Evolutionary conservation across 2,888 invertebrate genomes (phyloP), one percentile per base, ranked within the genome.

Genomic region (Andrena minutula): DNA sequence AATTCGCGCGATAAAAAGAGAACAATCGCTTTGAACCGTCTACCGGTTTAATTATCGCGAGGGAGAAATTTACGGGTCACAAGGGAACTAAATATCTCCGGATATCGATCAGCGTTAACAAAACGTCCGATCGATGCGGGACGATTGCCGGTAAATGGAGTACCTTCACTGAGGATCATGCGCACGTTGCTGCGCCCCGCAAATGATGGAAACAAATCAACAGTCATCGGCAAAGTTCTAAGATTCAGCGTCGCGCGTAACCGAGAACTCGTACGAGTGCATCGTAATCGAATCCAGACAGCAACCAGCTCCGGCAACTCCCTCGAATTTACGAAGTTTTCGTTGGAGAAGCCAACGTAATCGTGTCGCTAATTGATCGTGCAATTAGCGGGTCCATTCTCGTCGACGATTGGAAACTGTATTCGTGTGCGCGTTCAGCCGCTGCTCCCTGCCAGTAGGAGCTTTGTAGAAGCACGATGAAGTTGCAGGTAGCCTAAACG

Each of bases 321-420:
- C 12, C n/a, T 75, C 53, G 76, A 26, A 41, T 75, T 49, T 47
- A 32, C 28, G 16, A 16, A 47, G 23, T 20, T 32, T 30, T 30
- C 58, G 41, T 60, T 60, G 49, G 20, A 10, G 74, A 73, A 20
- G 23, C 60, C 65, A 20, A 63, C 49, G 16, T 69, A 75, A 83
- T 84, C 58, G 28, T 53, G 70, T 79, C 72, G 75, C 76, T 80
- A 87, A 87, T 87, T 87, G 75, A 86, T 82, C 80, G 68, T 12
- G 79, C 72, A 84, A 86, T 87, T 84, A 85, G 69, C 65, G n/a
- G 12, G 41, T 23, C 61, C 72, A 41, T 75, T 68, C 35, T 12
- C 30, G 28, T 6, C 10, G 32, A 30, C 41, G 47, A 66, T 28
- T 53, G 28, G 61, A 68, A 80, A 60, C 20, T 64, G 53, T 70